Base-by-base conservation (phyloP, 2,888 invertebrate species). In the Hermaeophaga mercurialis region DNA sequence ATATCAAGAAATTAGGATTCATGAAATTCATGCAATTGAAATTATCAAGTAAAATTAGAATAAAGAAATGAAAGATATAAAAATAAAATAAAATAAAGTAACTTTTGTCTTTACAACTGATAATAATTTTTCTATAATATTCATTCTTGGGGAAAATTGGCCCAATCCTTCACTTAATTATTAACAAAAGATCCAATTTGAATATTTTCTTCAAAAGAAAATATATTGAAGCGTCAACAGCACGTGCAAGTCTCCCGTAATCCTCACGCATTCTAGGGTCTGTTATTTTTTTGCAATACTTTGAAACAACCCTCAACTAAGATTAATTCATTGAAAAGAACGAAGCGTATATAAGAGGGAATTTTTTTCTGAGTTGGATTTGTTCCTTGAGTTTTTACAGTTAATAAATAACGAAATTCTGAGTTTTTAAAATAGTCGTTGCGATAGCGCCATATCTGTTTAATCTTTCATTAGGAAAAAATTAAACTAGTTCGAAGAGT, bases 241-340 rank as follows among this genome's bases (percentile, higher is more conserved):
- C 28, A 28, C 28, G 28, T 28, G n/a, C n/a, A 6, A 9, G 6
- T 2, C 28, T 8, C 28, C 28, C 28, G 2, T 28, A 28, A 28
- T 28, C 28, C 28, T 3, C 28, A 28, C 5, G 28, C 8, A 15
- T 38, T 38, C 38, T 38, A 4, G 17, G 17, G 38, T 17, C 17
- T 38, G 38, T 38, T 38, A 38, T 38, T 38, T 38, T 38, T 38
- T 18, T 38, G 17, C 17, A 38, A 38, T 38, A 9, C 18, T 38
- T 38, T 38, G 38, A 18, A 38, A 15, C 4, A 38, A 14, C 38
- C 38, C 38, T 33, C 33, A 15, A 18, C 22, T 12, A 19, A 11
- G 33, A 24, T 6, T 36, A 47, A 47, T 47, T 34, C 47, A 36
- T 47, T 12, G 46, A 9, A 33, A 46, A 46, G 19, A 26, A n/a